Evolutionary conservation across 2,113 vertebrate genomes (phyloP).

Genomic region (Strix uralensis): DNA sequence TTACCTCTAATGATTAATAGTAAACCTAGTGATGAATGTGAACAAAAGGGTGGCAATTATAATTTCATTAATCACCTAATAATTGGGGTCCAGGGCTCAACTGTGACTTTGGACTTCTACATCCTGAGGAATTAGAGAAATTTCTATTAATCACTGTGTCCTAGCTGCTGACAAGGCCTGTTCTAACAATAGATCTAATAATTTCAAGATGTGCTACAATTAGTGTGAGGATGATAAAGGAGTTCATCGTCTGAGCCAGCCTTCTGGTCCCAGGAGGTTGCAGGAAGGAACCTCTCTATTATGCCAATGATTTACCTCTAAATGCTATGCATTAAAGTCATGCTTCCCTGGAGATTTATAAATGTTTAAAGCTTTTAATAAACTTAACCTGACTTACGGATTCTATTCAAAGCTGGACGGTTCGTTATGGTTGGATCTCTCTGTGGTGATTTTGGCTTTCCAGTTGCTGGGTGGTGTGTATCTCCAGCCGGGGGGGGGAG

Average conservation of each 20-base stretch:
- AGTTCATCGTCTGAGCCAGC: conserved; percentile 77
- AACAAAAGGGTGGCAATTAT: conserved; percentile 74
- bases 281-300: conserved; percentile 65
- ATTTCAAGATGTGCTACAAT: conserved; percentile 79
- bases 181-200: conserved; percentile 79
- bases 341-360: conserved; percentile 67
- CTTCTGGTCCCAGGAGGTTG: conserved; percentile 71
- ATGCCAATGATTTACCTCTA: conserved; percentile 78
- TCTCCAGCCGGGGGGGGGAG: too few species aligned
- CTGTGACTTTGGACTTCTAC: conserved; percentile 75
- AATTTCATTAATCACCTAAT: conserved; percentile 84
- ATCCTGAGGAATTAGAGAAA: conserved; percentile 76
- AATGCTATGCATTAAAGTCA: conserved; percentile 73
- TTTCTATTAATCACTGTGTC: conserved; percentile 74
- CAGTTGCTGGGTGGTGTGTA: rapidly evolving
- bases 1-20: conserved; percentile 72
- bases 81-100: conserved; percentile 78
- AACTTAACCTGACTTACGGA: conserved; percentile 62
- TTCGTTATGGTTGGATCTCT: background rate
- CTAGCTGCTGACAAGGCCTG: conserved; percentile 75
- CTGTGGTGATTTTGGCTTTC: background rate
- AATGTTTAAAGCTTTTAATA: conserved; percentile 81
- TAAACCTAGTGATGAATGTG: conserved; percentile 71
- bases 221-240: conserved; percentile 83
- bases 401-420: background rate